Percentiles rank a stretch among this genome's conserved stretches.
These are phyloP conservation scores for Zingel zingel DNA, from an alignment of 2,113 vertebrate species.

Conservation along the genomic window DNA sequence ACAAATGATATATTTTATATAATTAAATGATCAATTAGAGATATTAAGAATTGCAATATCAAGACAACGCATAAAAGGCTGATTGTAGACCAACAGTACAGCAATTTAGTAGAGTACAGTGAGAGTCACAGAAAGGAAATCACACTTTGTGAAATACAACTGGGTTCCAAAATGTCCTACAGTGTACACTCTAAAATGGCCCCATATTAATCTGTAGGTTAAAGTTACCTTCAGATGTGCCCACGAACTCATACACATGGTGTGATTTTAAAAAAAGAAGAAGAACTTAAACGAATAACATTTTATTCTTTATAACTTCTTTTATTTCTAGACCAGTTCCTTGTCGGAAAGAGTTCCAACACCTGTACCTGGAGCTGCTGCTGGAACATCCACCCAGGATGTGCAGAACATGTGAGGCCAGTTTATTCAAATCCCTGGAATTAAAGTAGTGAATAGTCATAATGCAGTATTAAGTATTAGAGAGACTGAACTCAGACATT, in stretches of 20 bases:
- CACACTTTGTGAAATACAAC: background rate
- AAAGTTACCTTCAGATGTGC: background rate
- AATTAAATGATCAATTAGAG: background rate
- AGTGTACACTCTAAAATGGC: background rate
- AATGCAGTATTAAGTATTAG: background rate
- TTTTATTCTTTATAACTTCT: background rate
- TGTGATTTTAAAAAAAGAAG: background rate
- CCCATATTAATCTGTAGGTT: background rate
- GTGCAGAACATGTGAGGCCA: slow-evolving; percentile 85
- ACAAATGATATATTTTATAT: background rate
- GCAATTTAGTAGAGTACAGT: background rate
- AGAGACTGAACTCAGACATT: background rate
- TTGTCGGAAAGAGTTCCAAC: slow-evolving; percentile 88
- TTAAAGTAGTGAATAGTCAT: background rate
- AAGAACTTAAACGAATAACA: background rate
- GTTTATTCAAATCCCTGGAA: background rate
- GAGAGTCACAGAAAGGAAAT: background rate
- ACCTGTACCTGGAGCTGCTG: slow-evolving; percentile 82
- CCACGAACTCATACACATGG: background rate
- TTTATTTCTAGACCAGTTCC: slow-evolving; percentile 81
- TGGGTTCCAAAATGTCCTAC: background rate
- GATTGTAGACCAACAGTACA: background rate
- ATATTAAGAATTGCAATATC: background rate
- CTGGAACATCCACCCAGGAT: slow-evolving; percentile 77
- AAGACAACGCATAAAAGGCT: background rate